Evolutionary conservation across 2,113 vertebrate species (phyloP).

Genomic region (Dascyllus trimaculatus): DNA sequence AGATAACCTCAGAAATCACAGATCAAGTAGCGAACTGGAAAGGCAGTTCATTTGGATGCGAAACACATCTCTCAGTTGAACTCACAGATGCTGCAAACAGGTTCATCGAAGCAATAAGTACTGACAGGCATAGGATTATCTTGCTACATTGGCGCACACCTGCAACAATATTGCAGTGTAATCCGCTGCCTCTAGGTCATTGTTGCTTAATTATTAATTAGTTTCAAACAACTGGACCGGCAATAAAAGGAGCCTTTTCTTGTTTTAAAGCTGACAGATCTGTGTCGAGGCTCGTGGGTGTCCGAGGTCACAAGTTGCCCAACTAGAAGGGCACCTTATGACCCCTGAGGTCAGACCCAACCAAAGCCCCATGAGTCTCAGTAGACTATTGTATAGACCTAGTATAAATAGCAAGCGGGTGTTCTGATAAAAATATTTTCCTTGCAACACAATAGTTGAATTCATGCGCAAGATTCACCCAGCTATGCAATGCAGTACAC

Average conservation of each 20-base stretch:
- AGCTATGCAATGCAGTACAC: conserved; percentile 63
- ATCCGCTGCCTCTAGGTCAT: conserved; percentile 68
- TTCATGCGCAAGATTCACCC: conserved; percentile 77
- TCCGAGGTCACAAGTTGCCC: conserved; percentile 58
- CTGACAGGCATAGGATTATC: conserved; percentile 71
- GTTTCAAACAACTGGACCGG: conserved; percentile 45
- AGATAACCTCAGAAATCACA: background rate
- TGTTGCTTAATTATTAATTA: conserved; percentile 67
- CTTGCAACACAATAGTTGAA: conserved; percentile 80
- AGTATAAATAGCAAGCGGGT: conserved; percentile 79
- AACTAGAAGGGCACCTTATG: conserved; percentile 52
- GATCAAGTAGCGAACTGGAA: conserved; percentile 10
- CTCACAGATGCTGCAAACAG: conserved; percentile 71
- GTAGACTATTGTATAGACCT: conserved; percentile 44
- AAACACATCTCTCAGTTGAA: conserved; percentile 48
- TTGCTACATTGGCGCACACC: conserved; percentile 73
- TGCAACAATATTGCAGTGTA: conserved; percentile 74
- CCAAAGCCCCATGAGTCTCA: conserved; percentile 29
- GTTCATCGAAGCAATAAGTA: conserved; percentile 68
- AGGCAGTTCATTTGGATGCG: conserved; percentile 37
- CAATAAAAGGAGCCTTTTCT: conserved; percentile 18
- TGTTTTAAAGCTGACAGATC: conserved; percentile 25
- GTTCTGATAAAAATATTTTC: conserved; percentile 77
- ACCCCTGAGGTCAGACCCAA: background rate
- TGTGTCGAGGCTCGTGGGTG: conserved; percentile 23